Conservation (phyloP, 2,888 invertebrate species). For the Mesorhabditis spiculigera region DNA sequence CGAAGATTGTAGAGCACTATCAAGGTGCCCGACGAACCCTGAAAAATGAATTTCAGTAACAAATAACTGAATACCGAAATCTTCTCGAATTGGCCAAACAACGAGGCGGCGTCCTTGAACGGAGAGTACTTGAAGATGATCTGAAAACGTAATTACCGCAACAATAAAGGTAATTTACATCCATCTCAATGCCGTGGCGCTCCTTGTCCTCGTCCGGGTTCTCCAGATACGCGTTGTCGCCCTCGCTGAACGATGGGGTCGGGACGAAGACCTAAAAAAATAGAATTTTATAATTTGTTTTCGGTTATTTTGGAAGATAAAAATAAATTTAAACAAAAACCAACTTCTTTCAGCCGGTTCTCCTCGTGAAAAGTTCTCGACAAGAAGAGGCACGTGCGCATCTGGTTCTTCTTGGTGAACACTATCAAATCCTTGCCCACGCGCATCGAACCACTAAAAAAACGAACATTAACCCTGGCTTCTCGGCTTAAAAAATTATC, state of each 20-base stretch:
- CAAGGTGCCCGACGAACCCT: conserved; percentile 58
- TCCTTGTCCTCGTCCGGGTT: background rate
- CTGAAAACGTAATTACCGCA: conserved; percentile 9
- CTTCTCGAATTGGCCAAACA: conserved; percentile 59
- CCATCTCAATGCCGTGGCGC: conserved; percentile 61
- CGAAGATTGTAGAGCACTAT: conserved; percentile 62
- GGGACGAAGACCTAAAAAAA: conserved; percentile 61
- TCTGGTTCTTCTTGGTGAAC: conserved; percentile 61
- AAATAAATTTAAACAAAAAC: background rate
- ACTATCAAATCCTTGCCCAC: conserved; percentile 63
- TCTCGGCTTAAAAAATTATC: too few species aligned
- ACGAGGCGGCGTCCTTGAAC: conserved; percentile 59
- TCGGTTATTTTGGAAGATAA: too few species aligned
- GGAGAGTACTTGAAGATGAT: conserved; percentile 62
- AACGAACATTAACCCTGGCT: too few species aligned
- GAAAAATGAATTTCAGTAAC: background rate
- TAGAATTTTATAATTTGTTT: background rate
- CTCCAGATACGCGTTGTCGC: background rate
- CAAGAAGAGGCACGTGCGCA: conserved; percentile 61
- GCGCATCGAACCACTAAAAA: conserved; percentile 62
- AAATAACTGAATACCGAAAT: conserved; percentile 53
- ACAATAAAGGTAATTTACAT: background rate
- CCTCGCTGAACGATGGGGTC: conserved; percentile 60
- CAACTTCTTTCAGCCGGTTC: conserved; percentile 61
- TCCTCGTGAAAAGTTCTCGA: conserved; percentile 62